Evolutionary conservation across 2,113 vertebrate genomes (phyloP).

Genomic region (Eulacestoma nigropectus): DNA sequence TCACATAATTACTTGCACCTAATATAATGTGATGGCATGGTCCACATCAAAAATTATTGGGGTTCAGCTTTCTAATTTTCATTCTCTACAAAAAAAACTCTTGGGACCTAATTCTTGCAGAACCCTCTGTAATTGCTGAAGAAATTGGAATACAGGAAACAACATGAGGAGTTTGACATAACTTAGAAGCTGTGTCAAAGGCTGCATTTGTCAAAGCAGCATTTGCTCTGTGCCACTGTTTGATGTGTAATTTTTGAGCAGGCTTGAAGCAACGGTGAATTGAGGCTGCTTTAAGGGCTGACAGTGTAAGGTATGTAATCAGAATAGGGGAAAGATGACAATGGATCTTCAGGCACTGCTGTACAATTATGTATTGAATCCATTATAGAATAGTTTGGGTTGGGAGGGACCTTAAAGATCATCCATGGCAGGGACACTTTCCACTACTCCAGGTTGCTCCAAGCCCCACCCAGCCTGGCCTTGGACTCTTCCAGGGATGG

Average conservation of each 20-base stretch:
- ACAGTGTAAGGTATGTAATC: neutral
- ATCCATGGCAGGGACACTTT: neutral
- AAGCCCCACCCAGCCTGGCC: fast-evolving
- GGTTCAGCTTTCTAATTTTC: neutral
- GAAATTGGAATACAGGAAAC: neutral
- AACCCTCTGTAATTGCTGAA: neutral
- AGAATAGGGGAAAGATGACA: neutral
- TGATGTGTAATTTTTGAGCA: neutral
- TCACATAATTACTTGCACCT: neutral
- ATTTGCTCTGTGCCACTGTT: neutral
- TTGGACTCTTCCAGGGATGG: neutral
- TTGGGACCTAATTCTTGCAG: neutral
- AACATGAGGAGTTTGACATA: neutral
- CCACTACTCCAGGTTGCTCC: fast-evolving
- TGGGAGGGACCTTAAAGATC: neutral
- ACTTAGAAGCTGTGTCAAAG: neutral
- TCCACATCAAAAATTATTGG: neutral
- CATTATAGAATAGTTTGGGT: neutral
- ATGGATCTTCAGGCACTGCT: neutral
- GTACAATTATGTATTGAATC: neutral
- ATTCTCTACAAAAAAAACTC: neutral
- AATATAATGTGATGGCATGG: neutral
- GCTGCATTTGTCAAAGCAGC: neutral
- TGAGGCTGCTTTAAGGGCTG: neutral
- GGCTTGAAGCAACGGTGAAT: neutral